Conservation (phyloP, 2,797 vertebrate genomes). For the Perdix hodgsoniae region DNA sequence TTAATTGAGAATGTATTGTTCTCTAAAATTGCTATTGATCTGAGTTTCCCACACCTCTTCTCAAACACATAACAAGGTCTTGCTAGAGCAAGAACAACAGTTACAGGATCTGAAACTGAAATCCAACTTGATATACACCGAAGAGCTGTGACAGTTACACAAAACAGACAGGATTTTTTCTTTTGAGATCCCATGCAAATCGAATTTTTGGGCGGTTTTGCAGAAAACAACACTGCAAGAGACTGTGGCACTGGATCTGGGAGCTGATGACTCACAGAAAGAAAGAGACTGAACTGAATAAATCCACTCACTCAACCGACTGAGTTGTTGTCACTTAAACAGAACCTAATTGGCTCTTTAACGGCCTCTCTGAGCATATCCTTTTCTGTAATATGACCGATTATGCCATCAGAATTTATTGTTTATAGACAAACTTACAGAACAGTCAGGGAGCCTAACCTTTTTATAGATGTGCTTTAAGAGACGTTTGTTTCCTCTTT, state of each 20-base stretch:
- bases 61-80: slow-evolving; percentile 61
- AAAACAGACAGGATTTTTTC: slow-evolving; percentile 53
- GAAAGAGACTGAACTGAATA: slow-evolving; percentile 69
- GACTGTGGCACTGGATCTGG: slow-evolving; percentile 60
- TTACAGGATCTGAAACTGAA: slow-evolving; percentile 41
- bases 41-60: slow-evolving; percentile 65
- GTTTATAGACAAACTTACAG: slow-evolving; percentile 73
- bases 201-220: slow-evolving; percentile 62
- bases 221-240: slow-evolving; percentile 62
- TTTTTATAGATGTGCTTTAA: slow-evolving; percentile 76
- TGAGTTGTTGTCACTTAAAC: slow-evolving; percentile 77
- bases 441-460: slow-evolving; percentile 72
- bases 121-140: slow-evolving; percentile 56
- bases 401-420: slow-evolving; percentile 76
- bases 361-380: slow-evolving; percentile 73
- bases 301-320: slow-evolving; percentile 75
- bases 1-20: slow-evolving; percentile 75
- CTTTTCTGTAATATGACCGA: slow-evolving; percentile 74
- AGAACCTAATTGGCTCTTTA: slow-evolving; percentile 77
- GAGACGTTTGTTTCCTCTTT: slow-evolving; percentile 68
- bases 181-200: slow-evolving; percentile 65
- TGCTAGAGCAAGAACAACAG: slow-evolving; percentile 64
- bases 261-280: slow-evolving; percentile 69
- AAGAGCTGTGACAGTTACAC: slow-evolving; percentile 58
- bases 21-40: slow-evolving; percentile 73